phyloP scores from a whole-genome alignment of 2,888 invertebrate genomes.

The Protodeltote pygarga region DNA sequence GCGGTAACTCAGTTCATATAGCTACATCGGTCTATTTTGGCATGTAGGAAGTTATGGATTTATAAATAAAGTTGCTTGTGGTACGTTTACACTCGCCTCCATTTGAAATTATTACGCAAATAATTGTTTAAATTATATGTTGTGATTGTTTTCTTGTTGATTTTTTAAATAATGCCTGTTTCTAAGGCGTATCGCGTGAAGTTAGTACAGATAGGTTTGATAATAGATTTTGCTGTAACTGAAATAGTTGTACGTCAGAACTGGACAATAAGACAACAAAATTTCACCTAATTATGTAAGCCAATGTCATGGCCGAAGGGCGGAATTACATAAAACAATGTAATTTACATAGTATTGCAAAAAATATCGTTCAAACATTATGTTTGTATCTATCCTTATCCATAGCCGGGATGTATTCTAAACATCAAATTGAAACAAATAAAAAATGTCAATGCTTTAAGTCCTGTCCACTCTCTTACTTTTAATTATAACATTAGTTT shows the following conservation, averaged over 20 bases:
- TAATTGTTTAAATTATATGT: constrained; percentile 44
- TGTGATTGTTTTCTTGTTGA: constrained; percentile 25
- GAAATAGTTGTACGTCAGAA: constrained; percentile 15
- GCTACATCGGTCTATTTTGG: constrained; percentile 56
- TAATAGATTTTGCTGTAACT: constrained; percentile 13
- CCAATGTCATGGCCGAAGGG: no score
- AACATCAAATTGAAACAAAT: no score
- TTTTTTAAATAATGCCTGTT: constrained; percentile 30
- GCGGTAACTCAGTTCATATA: constrained; percentile 49
- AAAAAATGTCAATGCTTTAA: no score
- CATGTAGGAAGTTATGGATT: constrained; percentile 60
- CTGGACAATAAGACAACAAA: constrained; percentile 4
- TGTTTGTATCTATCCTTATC: no score
- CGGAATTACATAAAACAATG: no score
- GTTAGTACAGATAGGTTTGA: constrained; percentile 16
- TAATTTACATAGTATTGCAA: no score
- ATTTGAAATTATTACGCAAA: constrained; percentile 39
- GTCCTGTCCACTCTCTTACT: no score
- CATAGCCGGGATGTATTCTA: no score
- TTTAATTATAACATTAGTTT: no score
- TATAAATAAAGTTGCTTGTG: constrained; percentile 51
- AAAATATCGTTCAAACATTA: no score
- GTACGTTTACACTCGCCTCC: constrained; percentile 39
- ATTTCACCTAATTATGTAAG: no score
- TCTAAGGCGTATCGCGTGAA: constrained; percentile 9